Evolutionary conservation across 2,888 invertebrate genomes (phyloP), one percentile per base, ranked within the genome.

Genomic region (Hydroisotoma schaefferi): DNA sequence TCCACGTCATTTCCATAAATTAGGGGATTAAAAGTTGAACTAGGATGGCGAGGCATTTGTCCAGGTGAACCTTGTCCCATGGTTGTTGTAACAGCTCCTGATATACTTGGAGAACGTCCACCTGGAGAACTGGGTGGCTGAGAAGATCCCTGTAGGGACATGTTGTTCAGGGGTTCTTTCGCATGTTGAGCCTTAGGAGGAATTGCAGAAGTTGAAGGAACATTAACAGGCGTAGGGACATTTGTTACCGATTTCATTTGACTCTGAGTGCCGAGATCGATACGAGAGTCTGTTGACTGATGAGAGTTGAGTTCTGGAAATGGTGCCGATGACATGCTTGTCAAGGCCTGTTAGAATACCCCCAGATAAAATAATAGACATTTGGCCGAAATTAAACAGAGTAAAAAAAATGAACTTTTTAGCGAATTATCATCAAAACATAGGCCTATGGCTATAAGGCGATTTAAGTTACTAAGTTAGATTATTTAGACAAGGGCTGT

Each of bases 1-100:
- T 99, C 99, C 0, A 97, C 92, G 77, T 99, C 94, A 75, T 87
- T 90, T 43, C 91, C 92, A 76, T 88, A 92, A 70, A 95, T 91
- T 74, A 94, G 88, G 0, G 93, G 93, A 80, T 94, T 94, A 74
- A 85, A 81, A 55, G 72, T 59, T 59, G 73, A 29, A 37, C 22
- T 59, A 69, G 76, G 61, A 73, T 75, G 8, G 40, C 57, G 59
- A 10, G 55, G 60, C n/a, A 6, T 15, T 20, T n/a, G 15, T 27
- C 57, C 63, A 26, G 57, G 28, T 8, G 29, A 10, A 33, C 22
- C 12, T 22, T 37, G 57, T 26, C 33, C 18, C 23, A 38, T 27
- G 12, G 53, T 56, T 10, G 51, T 60, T 15, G 51, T 38, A 3
- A 57, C 57, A 6, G 65, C 60, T 0, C 59, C 59, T n/a, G n/a